Base-by-base conservation (phyloP, 2,797 vertebrate species). In the Cichlasoma orientale region DNA sequence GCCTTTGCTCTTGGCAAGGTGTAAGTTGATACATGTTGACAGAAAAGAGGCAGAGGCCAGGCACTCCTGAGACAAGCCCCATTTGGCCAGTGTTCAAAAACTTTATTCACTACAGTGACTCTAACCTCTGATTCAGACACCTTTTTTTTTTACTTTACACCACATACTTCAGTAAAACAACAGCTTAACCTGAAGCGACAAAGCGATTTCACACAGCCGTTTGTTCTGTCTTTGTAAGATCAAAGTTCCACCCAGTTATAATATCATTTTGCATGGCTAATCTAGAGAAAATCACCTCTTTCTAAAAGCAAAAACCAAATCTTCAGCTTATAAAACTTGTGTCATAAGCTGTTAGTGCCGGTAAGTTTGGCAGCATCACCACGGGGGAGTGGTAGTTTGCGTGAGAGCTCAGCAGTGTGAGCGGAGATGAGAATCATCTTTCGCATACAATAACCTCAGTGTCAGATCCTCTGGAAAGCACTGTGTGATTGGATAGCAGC, bases 281-380 rank as follows among this genome's bases (percentile, higher is more conserved):
- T 90, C 59, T 66, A 38, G 29, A 77, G 41, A 70, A 79, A 88
- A 79, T 75, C 36, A 16, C 53, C 72, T 78, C 72, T 66, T 82
- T 82, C 56, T 82, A 18, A 82, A 78, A 77, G 10, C 16, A 18
- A 44, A 88, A 58, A 38, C 1, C 12, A 63, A 78, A 87, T 74
- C 57, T 70, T 72, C 9, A 0, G 63, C 72, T 68, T n/a, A 54
- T 47, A 33, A 80, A 84, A 85, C 83, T 83, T 56, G 85, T 91
- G 86, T 84, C 84, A 74, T 59, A 68, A 83, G 83, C 56, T 74
- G 79, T 91, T 91, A 92, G 90, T 86, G 82, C 72, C 70, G 83
- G 59, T 84, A 54, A 61, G 85, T 80, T 91, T 85, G 80, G 86
- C 90, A 82, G 70, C 76, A n/a, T 69, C 83, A 77, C 80, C 70